phyloP scores from a whole-genome alignment of 1,140 invertebrate species.

The Limonius californicus region DNA sequence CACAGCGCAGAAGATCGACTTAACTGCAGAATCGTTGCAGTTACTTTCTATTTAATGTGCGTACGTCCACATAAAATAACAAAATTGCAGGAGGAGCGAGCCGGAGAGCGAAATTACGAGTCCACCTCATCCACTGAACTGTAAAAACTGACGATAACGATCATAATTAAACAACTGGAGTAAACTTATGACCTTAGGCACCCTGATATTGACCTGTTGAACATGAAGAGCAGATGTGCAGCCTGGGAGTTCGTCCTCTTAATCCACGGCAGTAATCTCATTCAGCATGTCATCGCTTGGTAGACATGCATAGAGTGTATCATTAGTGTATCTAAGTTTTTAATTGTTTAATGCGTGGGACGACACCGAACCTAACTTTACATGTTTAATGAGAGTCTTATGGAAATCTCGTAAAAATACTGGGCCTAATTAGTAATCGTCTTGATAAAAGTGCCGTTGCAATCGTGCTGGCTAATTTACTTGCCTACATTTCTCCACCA shows the following conservation, averaged over 20 bases:
- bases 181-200: constrained; percentile 4
- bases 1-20: too few relatives aligned
- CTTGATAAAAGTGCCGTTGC: too few relatives aligned
- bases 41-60: too few relatives aligned
- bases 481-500: too few relatives aligned
- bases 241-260: not conserved
- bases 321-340: constrained; percentile 8
- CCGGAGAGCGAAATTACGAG: too few relatives aligned
- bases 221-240: not conserved
- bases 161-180: constrained; percentile 4
- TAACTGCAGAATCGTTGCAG: too few relatives aligned
- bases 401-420: not conserved
- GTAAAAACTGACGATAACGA: not conserved
- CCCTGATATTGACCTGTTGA: constrained; percentile 11
- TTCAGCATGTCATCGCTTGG: not conserved
- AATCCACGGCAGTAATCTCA: constrained; percentile 3
- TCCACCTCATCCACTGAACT: too few relatives aligned
- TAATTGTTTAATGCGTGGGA: constrained; percentile 12
- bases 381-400: constrained; percentile 1
- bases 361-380: not conserved
- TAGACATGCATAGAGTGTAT: not conserved
- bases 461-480: too few relatives aligned
- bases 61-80: too few relatives aligned
- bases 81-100: too few relatives aligned
- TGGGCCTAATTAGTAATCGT: not conserved